Percentiles rank a stretch among this genome's conserved stretches.
Evolutionary conservation across 2,113 vertebrate species (phyloP).

Genomic region (Cyanoliseus patagonus): DNA sequence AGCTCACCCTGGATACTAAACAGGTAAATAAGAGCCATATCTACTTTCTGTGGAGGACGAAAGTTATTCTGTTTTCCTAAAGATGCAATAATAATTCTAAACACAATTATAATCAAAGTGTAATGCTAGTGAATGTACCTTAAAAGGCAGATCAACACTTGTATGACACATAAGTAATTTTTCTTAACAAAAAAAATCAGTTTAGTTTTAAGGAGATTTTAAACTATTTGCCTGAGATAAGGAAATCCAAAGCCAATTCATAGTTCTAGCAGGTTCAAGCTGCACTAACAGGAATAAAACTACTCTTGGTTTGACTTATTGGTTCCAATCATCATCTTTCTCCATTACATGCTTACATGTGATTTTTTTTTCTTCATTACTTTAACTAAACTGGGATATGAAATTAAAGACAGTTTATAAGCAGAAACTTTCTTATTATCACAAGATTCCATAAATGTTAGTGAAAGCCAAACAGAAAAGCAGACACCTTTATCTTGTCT

Average conservation of each 20-base stretch:
- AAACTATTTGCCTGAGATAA: background rate
- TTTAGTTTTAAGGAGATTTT: background rate
- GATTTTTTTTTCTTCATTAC: background rate
- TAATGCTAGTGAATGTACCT: background rate
- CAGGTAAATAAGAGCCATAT: background rate
- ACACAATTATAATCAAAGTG: background rate
- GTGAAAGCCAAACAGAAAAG: background rate
- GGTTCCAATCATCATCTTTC: background rate
- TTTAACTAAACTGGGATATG: background rate
- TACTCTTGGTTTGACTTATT: background rate
- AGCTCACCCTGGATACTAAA: background rate
- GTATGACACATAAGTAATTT: fast-evolving
- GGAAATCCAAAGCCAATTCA: background rate
- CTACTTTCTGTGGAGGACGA: background rate
- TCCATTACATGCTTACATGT: background rate
- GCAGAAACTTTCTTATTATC: background rate
- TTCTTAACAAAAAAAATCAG: background rate
- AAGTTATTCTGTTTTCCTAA: background rate
- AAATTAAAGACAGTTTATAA: background rate
- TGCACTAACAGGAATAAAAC: background rate
- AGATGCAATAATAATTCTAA: background rate
- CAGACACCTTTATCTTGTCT: background rate
- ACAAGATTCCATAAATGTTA: background rate
- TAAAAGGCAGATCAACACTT: background rate
- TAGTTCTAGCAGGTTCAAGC: background rate